A percentile compares a stretch with the other conserved stretches of the same genome.
Evolutionary conservation across 2,888 invertebrate species (phyloP).

Genomic region (Parnassius glacialis): DNA sequence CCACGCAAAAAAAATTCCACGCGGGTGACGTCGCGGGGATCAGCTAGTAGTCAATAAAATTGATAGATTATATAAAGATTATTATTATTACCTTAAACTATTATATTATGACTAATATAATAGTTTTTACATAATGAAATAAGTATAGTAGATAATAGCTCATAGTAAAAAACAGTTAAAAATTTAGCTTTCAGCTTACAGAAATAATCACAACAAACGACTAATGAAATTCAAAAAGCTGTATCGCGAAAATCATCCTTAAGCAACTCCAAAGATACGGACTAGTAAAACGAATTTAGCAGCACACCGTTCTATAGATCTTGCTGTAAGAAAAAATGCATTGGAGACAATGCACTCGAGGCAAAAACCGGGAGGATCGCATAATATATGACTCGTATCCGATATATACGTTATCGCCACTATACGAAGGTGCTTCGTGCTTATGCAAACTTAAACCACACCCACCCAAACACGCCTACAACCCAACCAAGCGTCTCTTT

Average conservation of each 20-base stretch:
- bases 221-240: constrained; percentile 26
- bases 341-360: constrained; percentile 66
- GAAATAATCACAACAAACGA: constrained; percentile 9
- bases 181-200: constrained; percentile 5
- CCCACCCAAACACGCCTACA: constrained; percentile 63
- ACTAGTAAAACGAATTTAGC: constrained; percentile 26
- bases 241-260: constrained; percentile 22
- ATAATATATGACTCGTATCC: constrained; percentile 58
- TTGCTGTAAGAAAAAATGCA: constrained; percentile 52
- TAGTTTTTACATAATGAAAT: too few species aligned
- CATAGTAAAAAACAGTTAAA: neutral
- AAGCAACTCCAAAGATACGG: constrained; percentile 20
- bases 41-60: too few species aligned
- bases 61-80: too few species aligned
- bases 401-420: constrained; percentile 38
- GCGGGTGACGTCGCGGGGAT: too few species aligned
- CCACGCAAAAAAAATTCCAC: too few species aligned
- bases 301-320: constrained; percentile 55
- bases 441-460: constrained; percentile 71
- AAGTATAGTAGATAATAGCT: neutral
- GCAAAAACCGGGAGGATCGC: constrained; percentile 58
- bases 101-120: too few species aligned
- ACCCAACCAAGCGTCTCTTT: constrained; percentile 43
- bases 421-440: constrained; percentile 40
- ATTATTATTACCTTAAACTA: too few species aligned